phyloP scores from a whole-genome alignment of 2,888 invertebrate genomes.

The Microctonus hyperodae region DNA sequence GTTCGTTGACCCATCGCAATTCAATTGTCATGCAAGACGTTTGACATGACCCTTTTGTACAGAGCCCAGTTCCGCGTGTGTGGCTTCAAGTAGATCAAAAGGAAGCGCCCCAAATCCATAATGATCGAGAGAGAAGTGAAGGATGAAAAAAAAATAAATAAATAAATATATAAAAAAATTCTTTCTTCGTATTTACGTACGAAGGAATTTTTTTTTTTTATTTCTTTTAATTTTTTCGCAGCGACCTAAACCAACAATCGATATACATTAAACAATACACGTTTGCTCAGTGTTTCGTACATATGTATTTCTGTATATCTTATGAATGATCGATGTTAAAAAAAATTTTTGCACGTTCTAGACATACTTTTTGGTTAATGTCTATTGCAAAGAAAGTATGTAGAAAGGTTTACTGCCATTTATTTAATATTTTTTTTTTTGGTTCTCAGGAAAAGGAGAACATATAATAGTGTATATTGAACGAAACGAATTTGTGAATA shows the following conservation, averaged over 20 bases:
- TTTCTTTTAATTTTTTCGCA: not conserved
- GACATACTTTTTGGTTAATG: not conserved
- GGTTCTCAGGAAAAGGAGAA: not conserved
- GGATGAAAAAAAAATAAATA: not conserved
- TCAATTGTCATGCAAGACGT: conserved; percentile 25
- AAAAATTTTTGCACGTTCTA: conserved; percentile 8
- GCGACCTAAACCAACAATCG: conserved; percentile 3
- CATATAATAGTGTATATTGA: not conserved
- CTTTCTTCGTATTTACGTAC: not conserved
- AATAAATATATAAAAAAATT: conserved; percentile 1
- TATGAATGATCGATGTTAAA: not conserved
- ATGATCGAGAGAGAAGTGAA: not conserved
- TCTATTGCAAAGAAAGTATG: not conserved
- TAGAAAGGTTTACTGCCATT: too few species aligned
- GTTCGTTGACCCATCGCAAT: conserved; percentile 21
- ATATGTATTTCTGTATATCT: not conserved
- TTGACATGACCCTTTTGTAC: conserved; percentile 9
- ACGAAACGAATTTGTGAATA: not conserved
- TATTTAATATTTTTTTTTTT: not conserved
- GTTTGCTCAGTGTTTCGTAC: too few species aligned
- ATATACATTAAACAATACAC: conserved; percentile 7
- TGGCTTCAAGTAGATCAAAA: conserved; percentile 16
- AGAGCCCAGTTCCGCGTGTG: conserved; percentile 8
- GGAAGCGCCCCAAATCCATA: conserved; percentile 27
- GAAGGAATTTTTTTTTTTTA: not conserved